Evolutionary conservation across 2,888 invertebrate species (phyloP).

Genomic region (Amphipyra tragopoginis): DNA sequence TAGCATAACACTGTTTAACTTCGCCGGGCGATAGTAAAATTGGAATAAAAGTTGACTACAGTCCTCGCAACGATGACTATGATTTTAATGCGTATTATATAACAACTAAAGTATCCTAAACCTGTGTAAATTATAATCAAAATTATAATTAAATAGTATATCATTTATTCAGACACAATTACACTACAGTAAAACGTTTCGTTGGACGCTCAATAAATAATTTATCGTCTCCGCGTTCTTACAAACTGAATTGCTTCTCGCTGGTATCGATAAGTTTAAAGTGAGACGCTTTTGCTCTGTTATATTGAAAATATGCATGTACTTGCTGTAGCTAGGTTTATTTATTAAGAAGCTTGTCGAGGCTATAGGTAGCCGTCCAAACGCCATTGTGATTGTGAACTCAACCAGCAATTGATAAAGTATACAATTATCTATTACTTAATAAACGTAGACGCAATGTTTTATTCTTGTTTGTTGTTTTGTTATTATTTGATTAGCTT

Average conservation of each 20-base stretch:
- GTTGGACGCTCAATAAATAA: constrained; percentile 39
- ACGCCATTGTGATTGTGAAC: constrained; percentile 51
- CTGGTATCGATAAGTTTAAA: constrained; percentile 49
- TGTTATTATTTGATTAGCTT: constrained; percentile 61
- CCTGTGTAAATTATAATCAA: neutral
- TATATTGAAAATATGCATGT: constrained; percentile 33
- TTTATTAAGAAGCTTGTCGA: constrained; percentile 11
- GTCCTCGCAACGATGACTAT: constrained; percentile 19
- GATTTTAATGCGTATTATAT: constrained; percentile 21
- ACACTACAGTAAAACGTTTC: constrained; percentile 20
- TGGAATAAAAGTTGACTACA: constrained; percentile 58
- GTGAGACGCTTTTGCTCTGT: constrained; percentile 32
- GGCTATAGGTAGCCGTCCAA: neutral
- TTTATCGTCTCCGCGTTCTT: constrained; percentile 42
- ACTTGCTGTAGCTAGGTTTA: constrained; percentile 11
- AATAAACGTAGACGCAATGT: constrained; percentile 53
- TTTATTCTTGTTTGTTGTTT: constrained; percentile 55
- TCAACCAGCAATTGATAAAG: constrained; percentile 49
- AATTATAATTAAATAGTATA: constrained; percentile 1
- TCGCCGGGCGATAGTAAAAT: constrained; percentile 69
- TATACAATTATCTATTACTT: constrained; percentile 54
- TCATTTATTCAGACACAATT: constrained; percentile 27
- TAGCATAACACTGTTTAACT: constrained; percentile 81
- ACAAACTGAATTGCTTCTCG: constrained; percentile 47
- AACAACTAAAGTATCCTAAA: constrained; percentile 3